phyloP scores from a whole-genome alignment of 1,140 invertebrate species.

The Temnothorax longispinosus region DNA sequence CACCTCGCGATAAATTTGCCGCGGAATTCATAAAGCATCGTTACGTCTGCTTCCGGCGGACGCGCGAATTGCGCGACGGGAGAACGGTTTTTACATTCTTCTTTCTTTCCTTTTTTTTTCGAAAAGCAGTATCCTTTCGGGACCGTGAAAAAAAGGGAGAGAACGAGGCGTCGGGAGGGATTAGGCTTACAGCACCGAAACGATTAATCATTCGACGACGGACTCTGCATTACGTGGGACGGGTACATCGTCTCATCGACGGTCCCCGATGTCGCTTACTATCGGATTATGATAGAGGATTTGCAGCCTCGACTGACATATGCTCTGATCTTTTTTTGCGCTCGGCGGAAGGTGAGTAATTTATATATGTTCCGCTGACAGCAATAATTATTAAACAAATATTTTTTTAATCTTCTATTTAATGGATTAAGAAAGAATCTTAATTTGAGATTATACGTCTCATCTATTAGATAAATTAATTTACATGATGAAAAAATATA shows the following conservation, averaged over 20 bases:
- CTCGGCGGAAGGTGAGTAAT: not conserved
- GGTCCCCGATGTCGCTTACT: constrained; percentile 52
- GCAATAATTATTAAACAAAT: not conserved
- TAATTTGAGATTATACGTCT: no score
- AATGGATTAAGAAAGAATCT: not conserved
- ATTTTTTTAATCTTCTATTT: not conserved
- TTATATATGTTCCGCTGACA: not conserved
- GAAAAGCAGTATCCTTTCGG: constrained; percentile 2
- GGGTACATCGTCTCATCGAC: constrained; percentile 63
- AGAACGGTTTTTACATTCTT: not conserved
- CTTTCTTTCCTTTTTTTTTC: not conserved
- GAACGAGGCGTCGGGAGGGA: not conserved
- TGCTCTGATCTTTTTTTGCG: constrained; percentile 27
- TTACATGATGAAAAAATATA: not conserved
- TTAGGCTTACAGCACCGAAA: not conserved
- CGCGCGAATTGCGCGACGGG: not conserved
- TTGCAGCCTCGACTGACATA: constrained; percentile 59
- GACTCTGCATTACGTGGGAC: constrained; percentile 38
- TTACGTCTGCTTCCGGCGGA: constrained; percentile 29
- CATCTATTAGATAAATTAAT: no score
- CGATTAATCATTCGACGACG: constrained; percentile 66
- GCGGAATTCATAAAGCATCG: constrained; percentile 55
- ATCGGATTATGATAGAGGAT: constrained; percentile 64
- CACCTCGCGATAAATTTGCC: constrained; percentile 54
- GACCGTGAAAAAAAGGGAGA: constrained; percentile 1